phyloP scores from a whole-genome alignment of 2,113 vertebrate species.

The Phylloscopus trochilus region DNA sequence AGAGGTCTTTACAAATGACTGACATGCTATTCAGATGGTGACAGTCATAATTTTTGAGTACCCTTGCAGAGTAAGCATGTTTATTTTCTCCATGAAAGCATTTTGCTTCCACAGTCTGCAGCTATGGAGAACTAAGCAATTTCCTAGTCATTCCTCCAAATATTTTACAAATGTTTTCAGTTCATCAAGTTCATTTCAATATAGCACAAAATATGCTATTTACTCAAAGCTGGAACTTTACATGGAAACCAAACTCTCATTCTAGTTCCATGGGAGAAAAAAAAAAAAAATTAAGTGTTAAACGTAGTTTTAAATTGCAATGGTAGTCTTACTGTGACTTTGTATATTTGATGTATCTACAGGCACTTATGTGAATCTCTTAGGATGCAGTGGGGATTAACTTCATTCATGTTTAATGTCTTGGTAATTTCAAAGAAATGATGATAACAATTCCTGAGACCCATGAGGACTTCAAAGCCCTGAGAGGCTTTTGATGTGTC shows the following conservation, averaged over 20 bases:
- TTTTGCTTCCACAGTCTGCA: background rate
- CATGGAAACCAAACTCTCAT: background rate
- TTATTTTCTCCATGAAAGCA: background rate
- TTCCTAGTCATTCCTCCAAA: background rate
- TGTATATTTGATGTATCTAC: background rate
- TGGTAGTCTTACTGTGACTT: background rate
- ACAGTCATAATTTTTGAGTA: background rate
- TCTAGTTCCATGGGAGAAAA: accelerated
- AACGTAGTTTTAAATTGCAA: background rate
- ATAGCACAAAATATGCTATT: background rate
- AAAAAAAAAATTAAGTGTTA: background rate
- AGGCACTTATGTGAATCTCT: background rate
- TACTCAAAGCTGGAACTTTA: background rate
- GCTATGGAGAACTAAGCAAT: background rate
- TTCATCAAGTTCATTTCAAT: background rate
- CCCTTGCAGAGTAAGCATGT: background rate
- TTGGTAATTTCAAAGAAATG: background rate
- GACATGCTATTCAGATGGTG: background rate
- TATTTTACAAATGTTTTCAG: background rate
- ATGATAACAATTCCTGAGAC: background rate
- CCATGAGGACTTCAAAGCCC: background rate
- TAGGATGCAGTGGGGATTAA: background rate
- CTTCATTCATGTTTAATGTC: background rate
- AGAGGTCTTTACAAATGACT: background rate
- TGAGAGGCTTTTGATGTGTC: background rate